A percentile compares a stretch with the other conserved stretches of the same genome.
Conservation (phyloP, 2,797 vertebrate species). For the Mionectes olivaceus region DNA sequence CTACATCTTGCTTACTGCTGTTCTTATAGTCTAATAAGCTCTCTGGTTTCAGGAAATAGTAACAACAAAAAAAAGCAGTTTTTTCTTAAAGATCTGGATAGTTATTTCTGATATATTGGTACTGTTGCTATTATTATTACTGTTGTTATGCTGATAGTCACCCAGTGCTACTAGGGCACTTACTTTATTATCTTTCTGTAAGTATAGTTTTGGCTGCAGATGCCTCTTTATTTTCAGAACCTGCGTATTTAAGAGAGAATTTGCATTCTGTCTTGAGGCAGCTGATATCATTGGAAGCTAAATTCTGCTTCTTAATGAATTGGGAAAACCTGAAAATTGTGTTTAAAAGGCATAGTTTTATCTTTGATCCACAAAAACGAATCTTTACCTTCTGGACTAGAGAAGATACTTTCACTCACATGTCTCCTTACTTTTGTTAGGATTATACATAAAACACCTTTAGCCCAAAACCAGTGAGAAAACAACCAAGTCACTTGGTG, state of each 20-base stretch:
- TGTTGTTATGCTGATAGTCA: neutral
- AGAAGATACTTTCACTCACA: neutral
- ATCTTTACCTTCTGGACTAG: neutral
- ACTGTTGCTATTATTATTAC: neutral
- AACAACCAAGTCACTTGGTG: neutral
- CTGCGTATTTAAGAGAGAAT: neutral
- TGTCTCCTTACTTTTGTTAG: neutral
- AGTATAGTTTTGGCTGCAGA: neutral
- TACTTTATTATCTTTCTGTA: neutral
- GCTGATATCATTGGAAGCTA: neutral
- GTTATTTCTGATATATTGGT: neutral
- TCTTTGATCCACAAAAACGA: neutral
- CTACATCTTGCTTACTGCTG: neutral
- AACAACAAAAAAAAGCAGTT: neutral
- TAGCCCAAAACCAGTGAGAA: neutral
- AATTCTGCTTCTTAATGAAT: neutral
- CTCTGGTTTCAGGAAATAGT: neutral
- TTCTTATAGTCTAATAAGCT: neutral
- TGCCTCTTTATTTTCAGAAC: neutral
- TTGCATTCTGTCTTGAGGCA: neutral
- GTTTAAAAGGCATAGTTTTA: neutral
- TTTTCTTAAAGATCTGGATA: neutral
- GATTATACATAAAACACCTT: neutral
- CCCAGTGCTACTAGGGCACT: neutral
- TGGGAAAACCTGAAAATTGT: neutral